Base-by-base conservation (phyloP, 2,797 vertebrate species). In the Semotilus atromaculatus region DNA sequence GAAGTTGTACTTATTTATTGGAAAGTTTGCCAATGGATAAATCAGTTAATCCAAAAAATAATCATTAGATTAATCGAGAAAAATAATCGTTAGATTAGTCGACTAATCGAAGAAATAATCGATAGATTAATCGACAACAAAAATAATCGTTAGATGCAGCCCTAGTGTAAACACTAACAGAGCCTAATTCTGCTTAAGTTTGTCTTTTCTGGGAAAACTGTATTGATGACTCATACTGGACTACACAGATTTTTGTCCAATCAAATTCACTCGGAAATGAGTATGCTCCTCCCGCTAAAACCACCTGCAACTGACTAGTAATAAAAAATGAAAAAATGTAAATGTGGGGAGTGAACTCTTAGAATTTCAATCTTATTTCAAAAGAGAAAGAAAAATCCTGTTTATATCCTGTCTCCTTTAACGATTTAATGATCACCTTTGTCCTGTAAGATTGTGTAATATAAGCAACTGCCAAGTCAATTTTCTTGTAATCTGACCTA, bases 391-490 rank as follows among this genome's bases (percentile, higher is more conserved):
- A 64, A 29, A 38, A 21, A 79, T 66, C 60, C 43, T 31, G 36
- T 78, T 40, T 62, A 29, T 19, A 43, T 64, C 16, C 31, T 2
- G 58, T 58, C 36, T 58, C 21, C 81, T 66, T 66, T 11, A 75
- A 67, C 0, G 16, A 66, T 53, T 75, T 53, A 76, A 76, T 75
- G 79, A 81, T 70, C 64, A 53, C 48, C 79, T 68, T 70, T 81
- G 66, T 70, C 60, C 55, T 9, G 45, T 31, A 18, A 74, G 36
- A 58, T 45, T 43, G 55, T 13, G 38, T 74, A 75, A 67, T 14
- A 76, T 38, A 43, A 66, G 16, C 62, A 83, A 36, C 43, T 40
- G 62, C 62, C 62, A 68, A 40, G 60, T 67, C 31, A 58, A 43
- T 40, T 38, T 76, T 66, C 62, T 55, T 14, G n/a, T 76, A 83